Evolutionary conservation across 2,888 invertebrate genomes (phyloP).

Genomic region (Dicyrtoma fusca): DNA sequence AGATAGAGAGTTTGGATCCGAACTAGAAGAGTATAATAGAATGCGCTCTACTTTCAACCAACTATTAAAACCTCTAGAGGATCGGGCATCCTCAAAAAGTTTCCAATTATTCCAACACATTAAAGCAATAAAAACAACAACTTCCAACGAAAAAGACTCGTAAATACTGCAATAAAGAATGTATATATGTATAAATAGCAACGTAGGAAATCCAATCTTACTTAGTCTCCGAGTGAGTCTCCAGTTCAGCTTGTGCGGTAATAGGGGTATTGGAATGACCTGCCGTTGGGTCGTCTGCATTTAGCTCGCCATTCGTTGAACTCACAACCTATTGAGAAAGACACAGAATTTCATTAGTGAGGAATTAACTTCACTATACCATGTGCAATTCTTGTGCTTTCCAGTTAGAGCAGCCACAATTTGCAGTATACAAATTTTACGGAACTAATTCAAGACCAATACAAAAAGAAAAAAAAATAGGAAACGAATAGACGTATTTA

Average conservation of each 20-base stretch:
- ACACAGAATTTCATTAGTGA: background rate
- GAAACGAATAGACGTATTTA: no score
- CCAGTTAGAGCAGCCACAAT: no score
- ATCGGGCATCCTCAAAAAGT: background rate
- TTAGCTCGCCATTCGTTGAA: constrained; percentile 94
- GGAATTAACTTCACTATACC: background rate
- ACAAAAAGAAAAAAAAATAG: no score
- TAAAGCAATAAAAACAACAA: background rate
- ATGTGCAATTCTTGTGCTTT: no score
- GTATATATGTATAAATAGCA: background rate
- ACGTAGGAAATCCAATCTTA: constrained; percentile 66
- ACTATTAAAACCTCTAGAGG: no score
- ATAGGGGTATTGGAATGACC: constrained; percentile 98
- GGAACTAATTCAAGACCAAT: no score
- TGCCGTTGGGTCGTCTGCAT: constrained; percentile 92
- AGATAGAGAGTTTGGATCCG: no score
- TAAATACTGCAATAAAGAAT: no score
- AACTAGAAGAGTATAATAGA: no score
- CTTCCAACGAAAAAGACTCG: constrained; percentile 6
- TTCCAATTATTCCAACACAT: constrained; percentile 1
- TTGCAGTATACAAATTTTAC: no score
- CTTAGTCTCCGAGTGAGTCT: constrained; percentile 97
- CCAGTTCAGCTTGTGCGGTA: constrained; percentile 89
- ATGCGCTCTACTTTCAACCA: no score
- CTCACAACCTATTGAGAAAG: constrained; percentile 79